phyloP scores from a whole-genome alignment of 2,113 vertebrate genomes.

The Pongo pygmaeus region DNA sequence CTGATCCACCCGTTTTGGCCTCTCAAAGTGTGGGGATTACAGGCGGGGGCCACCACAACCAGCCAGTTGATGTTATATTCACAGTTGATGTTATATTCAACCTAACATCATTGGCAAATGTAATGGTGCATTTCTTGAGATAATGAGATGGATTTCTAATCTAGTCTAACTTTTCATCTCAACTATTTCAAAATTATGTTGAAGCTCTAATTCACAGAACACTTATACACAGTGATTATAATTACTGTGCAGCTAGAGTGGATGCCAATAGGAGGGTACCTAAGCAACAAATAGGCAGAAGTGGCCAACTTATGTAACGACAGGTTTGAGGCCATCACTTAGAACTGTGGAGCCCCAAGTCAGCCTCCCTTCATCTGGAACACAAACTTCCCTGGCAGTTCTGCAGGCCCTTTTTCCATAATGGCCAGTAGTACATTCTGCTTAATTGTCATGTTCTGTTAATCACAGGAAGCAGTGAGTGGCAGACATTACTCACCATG shows the following conservation, averaged over 20 bases:
- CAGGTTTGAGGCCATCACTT: not conserved
- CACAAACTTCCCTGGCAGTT: not conserved
- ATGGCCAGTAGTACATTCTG: not conserved
- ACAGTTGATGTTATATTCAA: not conserved
- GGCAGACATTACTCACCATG: not conserved
- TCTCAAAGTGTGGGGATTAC: too few relatives aligned
- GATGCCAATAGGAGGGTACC: not conserved
- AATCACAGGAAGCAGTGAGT: not conserved
- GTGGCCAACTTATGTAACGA: not conserved
- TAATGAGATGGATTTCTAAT: not conserved
- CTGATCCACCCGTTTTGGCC: too few relatives aligned
- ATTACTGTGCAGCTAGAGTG: not conserved
- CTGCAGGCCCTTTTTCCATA: not conserved
- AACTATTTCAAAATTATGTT: not conserved
- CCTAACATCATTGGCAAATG: not conserved
- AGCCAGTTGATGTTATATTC: too few relatives aligned
- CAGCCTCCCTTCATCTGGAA: not conserved
- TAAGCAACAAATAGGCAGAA: not conserved
- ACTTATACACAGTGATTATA: not conserved
- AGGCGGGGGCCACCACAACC: too few relatives aligned
- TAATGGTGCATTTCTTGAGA: not conserved
- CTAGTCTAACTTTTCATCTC: not conserved
- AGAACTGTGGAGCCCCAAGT: not conserved
- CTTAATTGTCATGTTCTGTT: not conserved
- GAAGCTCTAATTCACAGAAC: not conserved